Percentiles rank a stretch among this genome's conserved stretches.
Conservation (phyloP, 2,797 vertebrate species). For the Ctenochaetus hawaiiensis region DNA sequence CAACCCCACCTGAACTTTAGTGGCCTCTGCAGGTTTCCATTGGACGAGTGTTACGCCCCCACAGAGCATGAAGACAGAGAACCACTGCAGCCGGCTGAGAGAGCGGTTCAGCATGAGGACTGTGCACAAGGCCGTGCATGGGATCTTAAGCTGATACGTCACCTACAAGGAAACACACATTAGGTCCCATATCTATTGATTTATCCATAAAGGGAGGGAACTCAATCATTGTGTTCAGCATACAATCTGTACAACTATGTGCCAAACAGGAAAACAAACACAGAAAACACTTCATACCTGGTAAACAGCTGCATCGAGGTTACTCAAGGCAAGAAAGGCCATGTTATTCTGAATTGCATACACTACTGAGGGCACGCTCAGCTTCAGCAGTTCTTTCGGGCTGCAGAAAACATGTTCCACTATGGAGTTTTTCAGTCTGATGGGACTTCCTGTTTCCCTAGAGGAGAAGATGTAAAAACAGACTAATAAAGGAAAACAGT, state of each 20-base stretch:
- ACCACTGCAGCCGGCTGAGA: conserved; percentile 94
- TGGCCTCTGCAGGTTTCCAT: conserved; percentile 92
- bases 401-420: conserved; percentile 90
- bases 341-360: conserved; percentile 98
- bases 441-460: conserved; percentile 91
- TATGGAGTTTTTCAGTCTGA: conserved; percentile 85
- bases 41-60: conserved; percentile 95
- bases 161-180: conserved; percentile 83
- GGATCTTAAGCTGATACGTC: conserved; percentile 98
- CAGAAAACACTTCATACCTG: conserved; percentile 85
- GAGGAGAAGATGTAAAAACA: not conserved
- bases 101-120: conserved; percentile 95
- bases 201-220: not conserved
- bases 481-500: not conserved
- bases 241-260: not conserved
- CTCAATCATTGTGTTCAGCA: no score
- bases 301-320: conserved; percentile 97
- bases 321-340: conserved; percentile 96
- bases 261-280: not conserved
- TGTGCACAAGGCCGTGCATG: conserved; percentile 95
- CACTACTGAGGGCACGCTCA: conserved; percentile 94
- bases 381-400: conserved; percentile 92
- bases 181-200: not conserved
- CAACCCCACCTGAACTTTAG: conserved; percentile 90
- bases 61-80: conserved; percentile 95